These are phyloP conservation scores for Notoglanidium macrostoma DNA, from an alignment of 2,797 vertebrate species.

Conservation along the genomic window DNA sequence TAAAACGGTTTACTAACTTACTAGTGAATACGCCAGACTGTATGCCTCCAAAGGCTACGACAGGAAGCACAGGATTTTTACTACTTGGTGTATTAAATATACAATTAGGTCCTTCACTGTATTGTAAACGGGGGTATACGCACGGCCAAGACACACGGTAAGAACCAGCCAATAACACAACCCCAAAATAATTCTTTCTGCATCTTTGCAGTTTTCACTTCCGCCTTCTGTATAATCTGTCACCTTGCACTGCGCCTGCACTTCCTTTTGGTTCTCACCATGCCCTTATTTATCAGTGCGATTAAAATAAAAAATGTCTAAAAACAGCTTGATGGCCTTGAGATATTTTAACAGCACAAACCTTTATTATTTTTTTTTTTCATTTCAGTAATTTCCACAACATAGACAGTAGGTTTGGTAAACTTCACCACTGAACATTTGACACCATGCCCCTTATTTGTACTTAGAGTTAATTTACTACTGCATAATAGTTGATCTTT, in stretches of 20 bases:
- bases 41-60: neutral
- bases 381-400: constrained; percentile 65
- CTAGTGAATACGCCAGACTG: too few relatives aligned
- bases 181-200: too few relatives aligned
- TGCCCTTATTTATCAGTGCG: too few relatives aligned
- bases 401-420: constrained; percentile 66
- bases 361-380: constrained; percentile 61
- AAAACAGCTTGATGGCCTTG: neutral
- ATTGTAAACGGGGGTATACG: neutral
- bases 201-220: neutral
- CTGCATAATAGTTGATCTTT: constrained; percentile 63
- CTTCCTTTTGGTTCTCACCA: neutral
- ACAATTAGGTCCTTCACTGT: neutral
- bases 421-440: constrained; percentile 68
- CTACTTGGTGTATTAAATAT: neutral
- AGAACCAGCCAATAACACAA: neutral
- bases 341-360: constrained; percentile 62
- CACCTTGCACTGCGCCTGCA: neutral
- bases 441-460: constrained; percentile 66
- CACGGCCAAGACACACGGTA: too few relatives aligned
- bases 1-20: neutral
- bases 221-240: neutral
- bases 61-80: neutral
- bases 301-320: neutral
- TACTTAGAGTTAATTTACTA: constrained; percentile 62